A percentile compares a stretch with the other conserved stretches of the same genome.
These are phyloP conservation scores for Tenthredo notha DNA, from an alignment of 2,888 invertebrate genomes.

Conservation along the genomic window DNA sequence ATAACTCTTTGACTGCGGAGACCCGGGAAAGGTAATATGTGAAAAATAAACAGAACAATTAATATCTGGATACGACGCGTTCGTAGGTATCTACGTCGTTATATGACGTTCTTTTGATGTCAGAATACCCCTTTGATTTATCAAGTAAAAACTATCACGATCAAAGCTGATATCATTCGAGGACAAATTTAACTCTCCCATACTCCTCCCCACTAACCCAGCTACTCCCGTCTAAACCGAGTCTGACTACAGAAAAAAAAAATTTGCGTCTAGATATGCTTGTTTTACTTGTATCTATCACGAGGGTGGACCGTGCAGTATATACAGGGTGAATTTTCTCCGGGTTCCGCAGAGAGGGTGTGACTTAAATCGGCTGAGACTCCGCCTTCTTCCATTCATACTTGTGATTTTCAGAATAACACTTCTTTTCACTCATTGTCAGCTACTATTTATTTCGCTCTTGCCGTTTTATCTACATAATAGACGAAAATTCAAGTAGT, in stretches of 20 bases:
- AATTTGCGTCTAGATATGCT: background rate
- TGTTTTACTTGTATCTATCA: background rate
- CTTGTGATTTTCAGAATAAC: too few relatives aligned
- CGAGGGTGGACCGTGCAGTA: background rate
- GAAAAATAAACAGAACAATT: conserved; percentile 35
- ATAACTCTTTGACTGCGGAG: conserved; percentile 10
- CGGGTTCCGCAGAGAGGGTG: too few relatives aligned
- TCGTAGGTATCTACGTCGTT: conserved; percentile 1
- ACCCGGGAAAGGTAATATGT: too few relatives aligned
- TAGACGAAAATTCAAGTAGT: too few relatives aligned
- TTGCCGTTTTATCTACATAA: too few relatives aligned
- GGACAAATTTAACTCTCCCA: background rate
- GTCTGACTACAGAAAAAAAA: background rate
- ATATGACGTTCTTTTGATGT: conserved; percentile 43
- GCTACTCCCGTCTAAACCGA: background rate
- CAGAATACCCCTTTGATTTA: background rate
- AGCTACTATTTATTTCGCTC: too few relatives aligned
- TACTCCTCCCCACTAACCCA: background rate
- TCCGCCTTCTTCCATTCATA: too few relatives aligned
- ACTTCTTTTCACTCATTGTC: too few relatives aligned
- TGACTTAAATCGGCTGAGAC: too few relatives aligned
- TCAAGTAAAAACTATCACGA: conserved; percentile 10
- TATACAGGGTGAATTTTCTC: background rate
- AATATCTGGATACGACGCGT: conserved; percentile 43
- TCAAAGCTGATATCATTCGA: conserved; percentile 31